phyloP scores from a whole-genome alignment of 2,113 vertebrate genomes.

The Poeciliopsis retropinna region DNA sequence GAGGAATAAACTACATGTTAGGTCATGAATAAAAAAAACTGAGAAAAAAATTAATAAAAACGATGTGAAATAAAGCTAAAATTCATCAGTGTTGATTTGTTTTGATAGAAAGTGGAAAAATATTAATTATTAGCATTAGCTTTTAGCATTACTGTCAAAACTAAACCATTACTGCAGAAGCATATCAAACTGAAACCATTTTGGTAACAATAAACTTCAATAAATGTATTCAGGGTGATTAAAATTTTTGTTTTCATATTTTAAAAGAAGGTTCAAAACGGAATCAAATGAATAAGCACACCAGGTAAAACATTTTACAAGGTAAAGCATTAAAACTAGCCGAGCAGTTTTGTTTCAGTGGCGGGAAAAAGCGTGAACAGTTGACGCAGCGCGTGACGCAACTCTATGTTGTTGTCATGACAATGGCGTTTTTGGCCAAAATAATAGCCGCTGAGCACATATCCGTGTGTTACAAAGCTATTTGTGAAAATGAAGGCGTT shows the following conservation, averaged over 20 bases:
- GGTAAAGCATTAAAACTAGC: too few relatives aligned
- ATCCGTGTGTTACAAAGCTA: constrained; percentile 57
- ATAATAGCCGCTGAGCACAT: constrained; percentile 32
- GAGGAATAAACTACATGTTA: constrained; percentile 22
- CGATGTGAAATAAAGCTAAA: constrained; percentile 9
- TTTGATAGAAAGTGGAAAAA: neutral
- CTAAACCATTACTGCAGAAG: too few relatives aligned
- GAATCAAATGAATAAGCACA: neutral
- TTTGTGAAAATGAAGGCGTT: constrained; percentile 69
- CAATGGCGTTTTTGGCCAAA: neutral
- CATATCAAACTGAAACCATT: too few relatives aligned
- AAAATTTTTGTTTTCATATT: too few relatives aligned
- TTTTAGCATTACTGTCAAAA: too few relatives aligned
- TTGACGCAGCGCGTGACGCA: neutral
- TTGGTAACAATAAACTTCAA: too few relatives aligned
- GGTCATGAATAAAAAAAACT: constrained; percentile 28
- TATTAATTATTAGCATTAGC: neutral
- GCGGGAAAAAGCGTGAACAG: too few relatives aligned
- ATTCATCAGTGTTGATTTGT: constrained; percentile 1
- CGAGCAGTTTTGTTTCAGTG: too few relatives aligned
- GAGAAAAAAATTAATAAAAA: constrained; percentile 33
- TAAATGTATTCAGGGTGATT: too few relatives aligned
- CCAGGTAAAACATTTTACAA: too few relatives aligned
- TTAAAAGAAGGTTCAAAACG: neutral
- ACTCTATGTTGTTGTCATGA: constrained; percentile 19